phyloP scores from a whole-genome alignment of 2,113 vertebrate species.

The human (Homo sapiens) region DNA sequence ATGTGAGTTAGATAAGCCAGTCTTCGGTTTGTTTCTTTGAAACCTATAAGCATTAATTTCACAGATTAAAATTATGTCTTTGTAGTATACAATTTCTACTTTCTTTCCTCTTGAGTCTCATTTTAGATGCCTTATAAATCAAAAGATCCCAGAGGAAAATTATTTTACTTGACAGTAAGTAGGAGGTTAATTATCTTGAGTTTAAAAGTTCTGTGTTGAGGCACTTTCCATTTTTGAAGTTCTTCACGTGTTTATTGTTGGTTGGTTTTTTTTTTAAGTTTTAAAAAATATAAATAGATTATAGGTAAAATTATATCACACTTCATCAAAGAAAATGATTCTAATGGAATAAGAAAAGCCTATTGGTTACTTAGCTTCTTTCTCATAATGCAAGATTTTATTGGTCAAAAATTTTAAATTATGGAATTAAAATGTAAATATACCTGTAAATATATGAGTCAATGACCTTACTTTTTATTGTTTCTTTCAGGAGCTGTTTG shows the following conservation, averaged over 20 bases:
- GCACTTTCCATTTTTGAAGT: background rate
- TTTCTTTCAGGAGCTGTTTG: conserved; percentile 91
- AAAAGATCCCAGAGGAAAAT: background rate
- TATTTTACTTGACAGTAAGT: conserved; percentile 1
- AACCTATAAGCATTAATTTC: background rate
- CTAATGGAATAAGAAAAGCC: conserved; percentile 30
- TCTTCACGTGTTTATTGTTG: conserved; percentile 1
- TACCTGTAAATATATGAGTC: background rate
- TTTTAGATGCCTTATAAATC: background rate
- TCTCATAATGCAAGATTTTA: background rate
- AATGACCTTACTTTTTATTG: background rate
- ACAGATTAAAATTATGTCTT: background rate
- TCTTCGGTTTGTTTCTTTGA: background rate
- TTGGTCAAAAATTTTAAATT: background rate
- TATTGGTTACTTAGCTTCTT: background rate
- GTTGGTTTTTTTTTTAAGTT: background rate
- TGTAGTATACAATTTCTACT: background rate
- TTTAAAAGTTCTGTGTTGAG: background rate
- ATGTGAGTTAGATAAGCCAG: background rate
- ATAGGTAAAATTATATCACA: background rate
- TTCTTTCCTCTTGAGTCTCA: background rate
- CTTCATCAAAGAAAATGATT: conserved; percentile 40
- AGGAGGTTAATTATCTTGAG: background rate
- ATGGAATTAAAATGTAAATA: conserved; percentile 5
- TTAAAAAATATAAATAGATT: background rate